Evolutionary conservation across 2,888 invertebrate genomes (phyloP).

Genomic region (Leucoma salicis): DNA sequence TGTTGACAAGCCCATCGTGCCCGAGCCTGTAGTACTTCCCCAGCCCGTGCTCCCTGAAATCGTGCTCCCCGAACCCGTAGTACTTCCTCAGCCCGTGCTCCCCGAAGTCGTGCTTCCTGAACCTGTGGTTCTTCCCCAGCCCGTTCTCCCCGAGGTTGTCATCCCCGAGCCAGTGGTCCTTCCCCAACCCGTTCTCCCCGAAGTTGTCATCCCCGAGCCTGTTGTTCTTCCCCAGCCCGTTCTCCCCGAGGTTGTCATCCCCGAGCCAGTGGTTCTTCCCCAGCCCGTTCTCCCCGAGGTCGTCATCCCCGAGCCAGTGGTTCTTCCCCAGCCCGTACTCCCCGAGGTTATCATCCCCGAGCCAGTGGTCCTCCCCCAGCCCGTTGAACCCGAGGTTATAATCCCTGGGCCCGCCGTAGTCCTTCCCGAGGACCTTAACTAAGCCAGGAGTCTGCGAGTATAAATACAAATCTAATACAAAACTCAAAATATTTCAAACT

Average conservation of each 20-base stretch:
- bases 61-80: slow-evolving; percentile 15
- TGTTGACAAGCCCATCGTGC: slow-evolving; percentile 12
- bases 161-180: slow-evolving; percentile 18
- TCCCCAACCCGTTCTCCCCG: slow-evolving; percentile 14
- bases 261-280: slow-evolving; percentile 15
- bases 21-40: slow-evolving; percentile 1
- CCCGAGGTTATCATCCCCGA: slow-evolving; percentile 13
- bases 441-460: slow-evolving; percentile 30
- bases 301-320: slow-evolving; percentile 1
- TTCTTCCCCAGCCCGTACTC: slow-evolving; percentile 12
- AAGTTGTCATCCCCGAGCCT: slow-evolving; percentile 11
- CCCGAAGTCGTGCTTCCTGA: slow-evolving; percentile 21
- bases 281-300: slow-evolving; percentile 9
- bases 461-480: slow-evolving; percentile 38
- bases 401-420: not conserved
- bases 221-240: slow-evolving; percentile 13
- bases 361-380: slow-evolving; percentile 14
- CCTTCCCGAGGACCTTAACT: slow-evolving; percentile 24
- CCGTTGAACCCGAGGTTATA: slow-evolving; percentile 9
- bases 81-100: slow-evolving; percentile 11
- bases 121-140: slow-evolving; percentile 18
- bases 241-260: slow-evolving; percentile 11
- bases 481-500: too few relatives aligned
- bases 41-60: slow-evolving; percentile 12
- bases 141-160: slow-evolving; percentile 15